Percentiles rank a stretch among this genome's conserved stretches.
Conservation (phyloP, 2,797 vertebrate species). For the Chloroceryle amazona region DNA sequence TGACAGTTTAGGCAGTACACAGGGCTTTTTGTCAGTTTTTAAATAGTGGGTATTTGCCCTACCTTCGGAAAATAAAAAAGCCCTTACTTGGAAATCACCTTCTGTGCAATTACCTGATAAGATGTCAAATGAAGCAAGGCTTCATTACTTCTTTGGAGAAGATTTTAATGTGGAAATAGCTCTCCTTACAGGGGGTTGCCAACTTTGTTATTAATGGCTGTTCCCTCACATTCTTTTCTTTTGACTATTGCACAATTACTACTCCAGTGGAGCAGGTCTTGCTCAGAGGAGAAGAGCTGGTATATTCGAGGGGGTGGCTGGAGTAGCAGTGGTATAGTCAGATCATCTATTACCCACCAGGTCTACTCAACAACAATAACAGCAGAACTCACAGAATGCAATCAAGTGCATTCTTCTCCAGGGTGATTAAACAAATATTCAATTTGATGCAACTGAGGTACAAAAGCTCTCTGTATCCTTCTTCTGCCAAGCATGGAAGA, state of each 20-base stretch:
- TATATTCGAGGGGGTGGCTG: neutral
- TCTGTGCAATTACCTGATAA: constrained; percentile 3
- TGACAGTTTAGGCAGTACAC: neutral
- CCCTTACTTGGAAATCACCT: constrained; percentile 23
- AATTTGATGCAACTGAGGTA: constrained; percentile 3
- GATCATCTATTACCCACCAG: neutral
- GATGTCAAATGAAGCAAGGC: neutral
- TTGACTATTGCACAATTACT: neutral
- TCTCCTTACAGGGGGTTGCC: neutral
- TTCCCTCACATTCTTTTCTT: neutral
- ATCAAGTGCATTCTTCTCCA: constrained; percentile 48
- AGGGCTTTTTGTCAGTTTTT: neutral
- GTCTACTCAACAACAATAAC: neutral
- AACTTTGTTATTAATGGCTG: neutral
- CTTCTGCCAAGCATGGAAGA: constrained; percentile 29
- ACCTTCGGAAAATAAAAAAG: neutral
- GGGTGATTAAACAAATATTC: constrained; percentile 39
- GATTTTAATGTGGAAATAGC: constrained; percentile 9
- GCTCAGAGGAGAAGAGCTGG: neutral
- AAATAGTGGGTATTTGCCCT: neutral
- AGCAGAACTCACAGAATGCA: neutral
- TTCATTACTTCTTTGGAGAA: neutral
- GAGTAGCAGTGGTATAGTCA: neutral
- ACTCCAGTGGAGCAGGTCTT: neutral
- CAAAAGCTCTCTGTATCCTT: constrained; percentile 44